A percentile compares a stretch with the other conserved stretches of the same genome.
Conservation (phyloP, 64 coral and sea anemone genomes). For the Stichodactyla helianthus region DNA sequence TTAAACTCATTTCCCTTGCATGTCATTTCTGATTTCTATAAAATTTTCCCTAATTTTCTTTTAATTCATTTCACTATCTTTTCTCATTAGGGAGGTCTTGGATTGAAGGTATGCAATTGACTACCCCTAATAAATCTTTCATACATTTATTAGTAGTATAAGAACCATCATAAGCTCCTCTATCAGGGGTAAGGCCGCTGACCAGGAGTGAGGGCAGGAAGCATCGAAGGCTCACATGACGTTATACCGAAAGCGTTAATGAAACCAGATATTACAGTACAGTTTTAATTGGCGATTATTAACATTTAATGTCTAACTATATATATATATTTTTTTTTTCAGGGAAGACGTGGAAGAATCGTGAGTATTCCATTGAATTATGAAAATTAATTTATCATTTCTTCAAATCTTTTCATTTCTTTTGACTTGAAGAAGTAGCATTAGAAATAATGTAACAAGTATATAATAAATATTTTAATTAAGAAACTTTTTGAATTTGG, state of each 20-base stretch:
- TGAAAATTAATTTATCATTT: background rate
- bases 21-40: background rate
- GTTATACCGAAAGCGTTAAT: too few species aligned
- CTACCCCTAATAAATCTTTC: background rate
- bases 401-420: background rate
- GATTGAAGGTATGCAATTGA: background rate
- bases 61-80: background rate
- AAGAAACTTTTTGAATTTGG: background rate
- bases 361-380: background rate
- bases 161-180: too few species aligned
- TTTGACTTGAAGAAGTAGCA: background rate
- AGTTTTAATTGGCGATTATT: too few species aligned
- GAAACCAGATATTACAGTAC: too few species aligned
- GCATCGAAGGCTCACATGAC: too few species aligned
- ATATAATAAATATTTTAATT: background rate
- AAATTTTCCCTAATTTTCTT: slow-evolving; percentile 2
- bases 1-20: background rate
- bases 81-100: background rate
- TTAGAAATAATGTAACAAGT: background rate
- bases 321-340: background rate
- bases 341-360: slow-evolving; percentile 31
- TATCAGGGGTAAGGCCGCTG: too few species aligned
- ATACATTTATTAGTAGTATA: too few species aligned
- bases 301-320: background rate
- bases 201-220: too few species aligned